Evolutionary conservation across 2,113 vertebrate genomes (phyloP).

Genomic region (Picathartes gymnocephalus): DNA sequence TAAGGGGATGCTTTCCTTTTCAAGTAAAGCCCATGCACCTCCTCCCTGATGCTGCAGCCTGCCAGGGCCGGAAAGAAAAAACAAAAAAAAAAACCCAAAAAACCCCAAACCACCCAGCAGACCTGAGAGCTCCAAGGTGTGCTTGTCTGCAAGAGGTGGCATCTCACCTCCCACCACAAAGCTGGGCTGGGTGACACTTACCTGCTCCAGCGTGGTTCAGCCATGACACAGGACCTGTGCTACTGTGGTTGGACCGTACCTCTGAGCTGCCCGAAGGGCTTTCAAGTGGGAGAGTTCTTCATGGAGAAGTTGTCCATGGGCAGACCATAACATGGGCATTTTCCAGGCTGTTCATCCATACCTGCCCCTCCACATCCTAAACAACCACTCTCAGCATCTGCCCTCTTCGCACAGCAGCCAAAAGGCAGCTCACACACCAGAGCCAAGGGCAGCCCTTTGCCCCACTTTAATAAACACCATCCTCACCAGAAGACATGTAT

Average conservation of each 20-base stretch:
- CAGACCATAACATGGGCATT: not conserved
- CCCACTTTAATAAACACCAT: not conserved
- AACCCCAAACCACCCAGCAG: not conserved
- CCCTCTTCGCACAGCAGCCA: not conserved
- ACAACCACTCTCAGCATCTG: not conserved
- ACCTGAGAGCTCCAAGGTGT: not conserved
- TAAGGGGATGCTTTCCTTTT: not conserved
- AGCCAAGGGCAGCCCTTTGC: not conserved
- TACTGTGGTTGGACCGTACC: rapidly evolving
- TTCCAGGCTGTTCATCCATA: not conserved
- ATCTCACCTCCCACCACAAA: not conserved
- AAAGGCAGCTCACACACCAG: not conserved
- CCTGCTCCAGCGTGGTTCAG: not conserved
- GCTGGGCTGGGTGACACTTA: not conserved
- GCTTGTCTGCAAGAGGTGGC: not conserved
- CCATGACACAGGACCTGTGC: rapidly evolving
- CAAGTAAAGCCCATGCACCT: not conserved
- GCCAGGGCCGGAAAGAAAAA: not conserved
- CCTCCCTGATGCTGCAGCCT: not conserved
- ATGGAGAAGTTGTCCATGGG: not conserved
- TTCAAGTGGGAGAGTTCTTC: not conserved
- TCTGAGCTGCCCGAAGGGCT: not conserved
- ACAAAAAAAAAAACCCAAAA: not conserved
- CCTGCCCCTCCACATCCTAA: not conserved
- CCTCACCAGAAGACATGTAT: not conserved